These are phyloP conservation scores for Nannoperca obscura DNA, from an alignment of 2,797 vertebrate species.

Conservation along the genomic window DNA sequence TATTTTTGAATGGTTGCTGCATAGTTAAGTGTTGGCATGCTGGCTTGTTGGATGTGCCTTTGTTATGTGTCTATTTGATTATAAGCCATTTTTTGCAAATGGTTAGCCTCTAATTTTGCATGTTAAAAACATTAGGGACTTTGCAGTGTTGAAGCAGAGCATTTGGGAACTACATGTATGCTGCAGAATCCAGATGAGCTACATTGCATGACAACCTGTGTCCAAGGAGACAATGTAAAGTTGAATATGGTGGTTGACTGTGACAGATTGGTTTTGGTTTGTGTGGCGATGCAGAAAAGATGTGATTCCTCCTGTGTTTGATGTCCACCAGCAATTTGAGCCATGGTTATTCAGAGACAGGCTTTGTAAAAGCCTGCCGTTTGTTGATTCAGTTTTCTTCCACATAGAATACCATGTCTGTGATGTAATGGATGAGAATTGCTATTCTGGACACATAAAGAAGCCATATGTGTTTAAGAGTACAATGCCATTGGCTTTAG, in stretches of 20 bases:
- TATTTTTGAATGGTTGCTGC: conserved; percentile 53
- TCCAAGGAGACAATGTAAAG: conserved; percentile 78
- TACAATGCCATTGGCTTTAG: conserved; percentile 47
- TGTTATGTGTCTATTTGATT: conserved; percentile 49
- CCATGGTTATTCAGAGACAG: conserved; percentile 24
- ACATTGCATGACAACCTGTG: conserved; percentile 55
- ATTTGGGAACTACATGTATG: conserved; percentile 34
- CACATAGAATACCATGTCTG: conserved; percentile 54
- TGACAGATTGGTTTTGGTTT: conserved; percentile 71
- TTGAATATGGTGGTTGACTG: conserved; percentile 75
- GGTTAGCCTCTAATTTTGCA: conserved; percentile 39
- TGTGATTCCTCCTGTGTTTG: conserved; percentile 56
- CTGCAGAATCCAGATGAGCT: conserved; percentile 66
- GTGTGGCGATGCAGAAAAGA: conserved; percentile 68
- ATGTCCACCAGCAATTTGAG: conserved; percentile 47
- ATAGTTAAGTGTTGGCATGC: conserved; percentile 58
- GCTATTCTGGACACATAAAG: conserved; percentile 69
- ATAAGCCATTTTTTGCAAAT: conserved; percentile 11
- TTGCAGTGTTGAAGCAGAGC: conserved; percentile 60
- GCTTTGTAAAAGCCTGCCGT: conserved; percentile 52
- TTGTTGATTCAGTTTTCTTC: conserved; percentile 58
- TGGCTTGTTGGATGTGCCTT: conserved; percentile 62
- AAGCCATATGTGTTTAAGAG: conserved; percentile 65
- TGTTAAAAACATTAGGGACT: conserved; percentile 61
- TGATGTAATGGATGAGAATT: conserved; percentile 75